These are phyloP conservation scores for Mnemiopsis leidyi DNA, from an alignment of 37 sponge, comb jelly and placozoan genomes.

Conservation along the genomic window DNA sequence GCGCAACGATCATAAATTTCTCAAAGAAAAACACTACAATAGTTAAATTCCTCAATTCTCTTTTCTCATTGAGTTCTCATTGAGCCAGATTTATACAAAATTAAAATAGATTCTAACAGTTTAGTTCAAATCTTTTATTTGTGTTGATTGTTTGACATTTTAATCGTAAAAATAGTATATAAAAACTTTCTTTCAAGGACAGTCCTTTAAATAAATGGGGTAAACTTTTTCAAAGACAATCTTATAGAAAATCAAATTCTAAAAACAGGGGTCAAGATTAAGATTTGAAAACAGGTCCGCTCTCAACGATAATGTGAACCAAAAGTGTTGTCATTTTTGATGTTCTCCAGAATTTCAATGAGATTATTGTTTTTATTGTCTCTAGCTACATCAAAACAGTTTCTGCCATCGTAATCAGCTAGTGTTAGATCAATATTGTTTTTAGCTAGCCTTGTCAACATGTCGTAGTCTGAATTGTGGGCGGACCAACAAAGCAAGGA, in stretches of 20 bases:
- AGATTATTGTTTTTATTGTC: neutral
- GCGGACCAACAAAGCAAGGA: neutral
- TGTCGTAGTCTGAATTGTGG: conserved; percentile 28
- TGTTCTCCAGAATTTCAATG: neutral
- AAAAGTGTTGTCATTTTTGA: neutral
- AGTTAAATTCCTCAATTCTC: too few species aligned
- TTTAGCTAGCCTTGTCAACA: neutral
- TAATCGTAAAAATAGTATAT: neutral
- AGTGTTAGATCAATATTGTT: neutral
- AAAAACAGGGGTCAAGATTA: neutral
- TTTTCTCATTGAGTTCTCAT: too few species aligned
- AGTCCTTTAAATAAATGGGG: neutral
- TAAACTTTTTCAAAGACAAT: neutral
- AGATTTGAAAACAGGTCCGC: neutral
- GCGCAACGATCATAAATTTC: too few species aligned
- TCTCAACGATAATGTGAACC: neutral
- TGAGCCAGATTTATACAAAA: too few species aligned
- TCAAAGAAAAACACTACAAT: too few species aligned
- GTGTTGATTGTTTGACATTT: neutral
- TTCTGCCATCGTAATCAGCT: neutral
- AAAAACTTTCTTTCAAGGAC: neutral
- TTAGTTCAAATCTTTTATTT: too few species aligned
- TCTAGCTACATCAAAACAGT: conserved; percentile 18
- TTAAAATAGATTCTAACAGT: too few species aligned
- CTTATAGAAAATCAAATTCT: neutral